Evolutionary conservation across 2,113 vertebrate species (phyloP).

Genomic region (Fulmarus glacialis): DNA sequence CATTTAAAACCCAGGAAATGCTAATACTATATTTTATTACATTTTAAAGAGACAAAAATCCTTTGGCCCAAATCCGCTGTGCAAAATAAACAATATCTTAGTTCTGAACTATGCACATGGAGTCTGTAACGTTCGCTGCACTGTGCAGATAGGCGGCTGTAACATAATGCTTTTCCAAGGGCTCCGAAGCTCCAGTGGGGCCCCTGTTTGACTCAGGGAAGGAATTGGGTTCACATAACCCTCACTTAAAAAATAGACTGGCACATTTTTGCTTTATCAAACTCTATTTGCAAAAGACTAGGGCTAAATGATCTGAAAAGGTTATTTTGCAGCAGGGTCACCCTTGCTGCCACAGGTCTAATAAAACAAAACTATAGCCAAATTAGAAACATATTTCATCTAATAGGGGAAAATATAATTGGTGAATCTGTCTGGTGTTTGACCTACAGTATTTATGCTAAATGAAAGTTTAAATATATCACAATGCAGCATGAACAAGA

Average conservation of each 20-base stretch:
- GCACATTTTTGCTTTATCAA: constrained; percentile 42
- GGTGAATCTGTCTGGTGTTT: constrained; percentile 74
- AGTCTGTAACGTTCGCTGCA: rapidly evolving
- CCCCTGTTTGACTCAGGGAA: constrained; percentile 4
- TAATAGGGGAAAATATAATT: constrained; percentile 71
- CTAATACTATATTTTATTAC: not conserved
- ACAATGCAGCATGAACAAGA: constrained; percentile 24
- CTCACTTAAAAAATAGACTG: constrained; percentile 27
- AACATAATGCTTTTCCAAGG: not conserved
- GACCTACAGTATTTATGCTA: constrained; percentile 72
- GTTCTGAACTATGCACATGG: not conserved
- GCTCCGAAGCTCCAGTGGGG: not conserved
- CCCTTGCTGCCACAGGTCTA: constrained; percentile 71
- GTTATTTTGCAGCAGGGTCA: constrained; percentile 52
- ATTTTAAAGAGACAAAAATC: constrained; percentile 8
- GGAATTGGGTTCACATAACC: constrained; percentile 50
- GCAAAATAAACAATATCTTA: not conserved
- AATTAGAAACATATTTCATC: constrained; percentile 77
- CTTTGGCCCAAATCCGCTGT: not conserved
- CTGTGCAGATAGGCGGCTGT: not conserved
- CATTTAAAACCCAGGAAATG: not conserved
- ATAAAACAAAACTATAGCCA: constrained; percentile 76
- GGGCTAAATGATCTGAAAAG: constrained; percentile 51
- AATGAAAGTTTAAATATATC: constrained; percentile 71
- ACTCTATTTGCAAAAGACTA: constrained; percentile 6